A percentile compares a stretch with the other conserved stretches of the same genome.
Evolutionary conservation across 2,113 vertebrate species (phyloP).

Genomic region (Eulemur macaco): DNA sequence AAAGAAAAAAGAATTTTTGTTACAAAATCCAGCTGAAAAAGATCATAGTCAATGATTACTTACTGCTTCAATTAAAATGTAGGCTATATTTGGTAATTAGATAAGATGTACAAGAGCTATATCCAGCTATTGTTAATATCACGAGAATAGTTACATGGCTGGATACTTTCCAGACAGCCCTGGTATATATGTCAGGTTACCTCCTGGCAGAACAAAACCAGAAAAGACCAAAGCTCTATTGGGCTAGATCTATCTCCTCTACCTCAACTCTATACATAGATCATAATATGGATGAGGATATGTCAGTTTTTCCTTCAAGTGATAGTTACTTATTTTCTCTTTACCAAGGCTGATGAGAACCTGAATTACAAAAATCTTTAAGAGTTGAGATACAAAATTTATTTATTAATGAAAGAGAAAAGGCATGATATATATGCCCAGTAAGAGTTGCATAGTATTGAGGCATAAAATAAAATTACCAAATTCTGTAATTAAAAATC

Average conservation of each 20-base stretch:
- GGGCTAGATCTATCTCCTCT: neutral
- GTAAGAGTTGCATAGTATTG: neutral
- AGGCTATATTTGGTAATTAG: neutral
- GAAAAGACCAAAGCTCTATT: neutral
- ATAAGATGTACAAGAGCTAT: neutral
- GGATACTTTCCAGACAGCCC: no score
- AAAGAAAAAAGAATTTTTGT: constrained; percentile 53
- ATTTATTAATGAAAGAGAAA: constrained; percentile 30
- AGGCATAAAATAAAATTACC: neutral
- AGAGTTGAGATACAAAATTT: neutral
- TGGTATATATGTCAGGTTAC: neutral
- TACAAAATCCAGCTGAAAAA: constrained; percentile 34
- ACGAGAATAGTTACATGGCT: no score
- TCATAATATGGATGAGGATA: neutral
- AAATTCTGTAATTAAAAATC: constrained; percentile 19
- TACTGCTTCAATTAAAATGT: neutral
- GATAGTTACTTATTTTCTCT: neutral
- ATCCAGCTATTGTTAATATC: no score
- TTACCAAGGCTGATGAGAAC: neutral
- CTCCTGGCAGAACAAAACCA: neutral
- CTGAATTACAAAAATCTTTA: neutral
- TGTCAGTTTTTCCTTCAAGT: neutral
- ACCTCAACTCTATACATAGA: neutral
- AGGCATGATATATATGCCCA: neutral
- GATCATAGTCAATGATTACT: neutral